Conservation (phyloP, 2,888 invertebrate species). For the Coenonympha arcania region DNA sequence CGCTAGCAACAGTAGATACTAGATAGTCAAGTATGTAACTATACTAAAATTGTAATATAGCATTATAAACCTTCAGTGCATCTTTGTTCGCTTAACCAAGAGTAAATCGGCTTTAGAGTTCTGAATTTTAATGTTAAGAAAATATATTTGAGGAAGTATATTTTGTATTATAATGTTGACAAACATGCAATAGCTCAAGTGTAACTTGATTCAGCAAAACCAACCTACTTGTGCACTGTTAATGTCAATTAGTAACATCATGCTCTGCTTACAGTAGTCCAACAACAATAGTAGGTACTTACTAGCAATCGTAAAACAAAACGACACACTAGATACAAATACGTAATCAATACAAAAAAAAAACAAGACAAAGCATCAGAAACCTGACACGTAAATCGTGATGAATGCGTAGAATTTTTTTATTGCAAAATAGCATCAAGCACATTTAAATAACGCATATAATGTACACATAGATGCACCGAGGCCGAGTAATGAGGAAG, state of each 20-base stretch:
- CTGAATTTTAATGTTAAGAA: background rate
- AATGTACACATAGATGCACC: conserved; percentile 28
- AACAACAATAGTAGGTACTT: too few relatives aligned
- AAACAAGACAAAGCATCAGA: background rate
- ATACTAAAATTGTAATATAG: conserved; percentile 5
- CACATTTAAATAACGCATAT: conserved; percentile 4
- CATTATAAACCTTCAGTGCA: background rate
- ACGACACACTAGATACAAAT: background rate
- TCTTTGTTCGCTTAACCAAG: background rate
- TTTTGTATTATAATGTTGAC: too few relatives aligned
- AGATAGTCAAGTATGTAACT: conserved; percentile 3
- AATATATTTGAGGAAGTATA: too few relatives aligned
- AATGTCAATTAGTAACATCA: too few relatives aligned
- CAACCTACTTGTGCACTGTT: too few relatives aligned
- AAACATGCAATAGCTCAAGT: too few relatives aligned
- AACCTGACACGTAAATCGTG: background rate
- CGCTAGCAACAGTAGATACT: conserved; percentile 8
- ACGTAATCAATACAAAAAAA: background rate
- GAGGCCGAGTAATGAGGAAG: conserved; percentile 48
- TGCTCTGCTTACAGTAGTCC: too few relatives aligned
- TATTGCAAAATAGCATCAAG: background rate
- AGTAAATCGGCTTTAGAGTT: background rate
- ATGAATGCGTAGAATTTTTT: background rate
- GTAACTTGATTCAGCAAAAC: too few relatives aligned
- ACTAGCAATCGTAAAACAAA: background rate